Evolutionary conservation across 2,113 vertebrate genomes (phyloP).

Genomic region (Chaenocephalus aceratus): DNA sequence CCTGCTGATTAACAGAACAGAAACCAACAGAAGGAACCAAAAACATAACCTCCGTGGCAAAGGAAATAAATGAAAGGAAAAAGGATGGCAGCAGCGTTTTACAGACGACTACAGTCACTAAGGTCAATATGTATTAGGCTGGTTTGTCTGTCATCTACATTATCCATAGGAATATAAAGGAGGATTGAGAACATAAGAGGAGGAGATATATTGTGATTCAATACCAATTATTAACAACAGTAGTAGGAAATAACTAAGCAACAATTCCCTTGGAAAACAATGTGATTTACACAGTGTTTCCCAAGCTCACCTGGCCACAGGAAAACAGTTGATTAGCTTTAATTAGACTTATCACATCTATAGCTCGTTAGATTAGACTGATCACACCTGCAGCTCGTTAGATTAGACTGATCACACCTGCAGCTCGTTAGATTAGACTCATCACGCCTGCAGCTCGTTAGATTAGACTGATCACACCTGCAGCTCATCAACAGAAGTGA

Average conservation of each 20-base stretch:
- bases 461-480: not conserved
- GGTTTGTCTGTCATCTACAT: not conserved
- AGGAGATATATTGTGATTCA: too few relatives aligned
- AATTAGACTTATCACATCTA: not conserved
- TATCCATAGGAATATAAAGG: not conserved
- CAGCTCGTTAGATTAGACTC: too few relatives aligned
- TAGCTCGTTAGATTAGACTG: too few relatives aligned
- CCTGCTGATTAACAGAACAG: too few relatives aligned
- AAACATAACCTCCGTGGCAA: too few relatives aligned
- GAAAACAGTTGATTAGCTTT: constrained; percentile 8
- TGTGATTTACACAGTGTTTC: not conserved
- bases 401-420: not conserved
- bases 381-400: too few relatives aligned
- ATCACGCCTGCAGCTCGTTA: too few relatives aligned
- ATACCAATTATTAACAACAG: not conserved
- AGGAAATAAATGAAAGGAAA: not conserved
- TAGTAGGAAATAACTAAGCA: not conserved
- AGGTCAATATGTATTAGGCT: too few relatives aligned
- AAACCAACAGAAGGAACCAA: too few relatives aligned
- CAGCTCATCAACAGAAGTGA: not conserved
- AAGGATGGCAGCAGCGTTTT: not conserved
- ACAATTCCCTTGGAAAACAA: not conserved
- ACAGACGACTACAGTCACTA: not conserved
- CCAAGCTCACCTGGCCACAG: not conserved
- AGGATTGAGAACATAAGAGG: too few relatives aligned